These are phyloP conservation scores for Ctena decussata DNA, from an alignment of 2,888 invertebrate genomes.

Conservation along the genomic window DNA sequence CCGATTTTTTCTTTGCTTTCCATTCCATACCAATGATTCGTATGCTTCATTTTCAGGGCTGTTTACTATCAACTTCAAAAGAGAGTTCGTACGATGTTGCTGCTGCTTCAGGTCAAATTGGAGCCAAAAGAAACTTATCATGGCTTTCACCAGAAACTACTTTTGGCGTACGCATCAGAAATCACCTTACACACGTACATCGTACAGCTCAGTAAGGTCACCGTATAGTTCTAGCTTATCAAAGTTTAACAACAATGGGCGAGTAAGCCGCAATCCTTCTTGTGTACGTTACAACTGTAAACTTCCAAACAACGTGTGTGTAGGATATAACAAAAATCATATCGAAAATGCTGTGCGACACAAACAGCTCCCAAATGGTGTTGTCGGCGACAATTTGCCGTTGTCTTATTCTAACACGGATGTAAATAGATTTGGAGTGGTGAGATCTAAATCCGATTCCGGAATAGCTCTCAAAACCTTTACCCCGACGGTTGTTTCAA, in stretches of 20 bases:
- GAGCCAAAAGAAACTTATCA: slow-evolving; percentile 45
- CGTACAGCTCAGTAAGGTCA: slow-evolving; percentile 44
- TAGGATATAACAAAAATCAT: neutral
- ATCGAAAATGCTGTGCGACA: neutral
- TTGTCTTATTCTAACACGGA: neutral
- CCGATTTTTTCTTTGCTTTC: neutral
- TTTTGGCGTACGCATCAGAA: slow-evolving; percentile 27
- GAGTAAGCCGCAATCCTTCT: neutral
- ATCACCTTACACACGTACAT: slow-evolving; percentile 46
- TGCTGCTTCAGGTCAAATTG: slow-evolving; percentile 71
- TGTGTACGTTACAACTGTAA: neutral
- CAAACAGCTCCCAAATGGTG: neutral
- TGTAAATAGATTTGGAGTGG: neutral
- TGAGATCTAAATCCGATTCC: neutral
- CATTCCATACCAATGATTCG: too few species aligned
- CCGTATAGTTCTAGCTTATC: neutral
- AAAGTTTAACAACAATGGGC: neutral
- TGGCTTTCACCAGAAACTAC: slow-evolving; percentile 31
- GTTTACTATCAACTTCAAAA: slow-evolving; percentile 83
- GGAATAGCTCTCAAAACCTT: neutral
- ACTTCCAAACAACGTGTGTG: neutral
- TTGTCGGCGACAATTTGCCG: neutral
- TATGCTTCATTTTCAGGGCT: slow-evolving; percentile 77
- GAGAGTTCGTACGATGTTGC: slow-evolving; percentile 81
- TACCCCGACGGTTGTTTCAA: neutral